Evolutionary conservation across 2,113 vertebrate species (phyloP), one percentile per base, ranked within the genome.

Genomic region (Sclerurus mexicanus): DNA sequence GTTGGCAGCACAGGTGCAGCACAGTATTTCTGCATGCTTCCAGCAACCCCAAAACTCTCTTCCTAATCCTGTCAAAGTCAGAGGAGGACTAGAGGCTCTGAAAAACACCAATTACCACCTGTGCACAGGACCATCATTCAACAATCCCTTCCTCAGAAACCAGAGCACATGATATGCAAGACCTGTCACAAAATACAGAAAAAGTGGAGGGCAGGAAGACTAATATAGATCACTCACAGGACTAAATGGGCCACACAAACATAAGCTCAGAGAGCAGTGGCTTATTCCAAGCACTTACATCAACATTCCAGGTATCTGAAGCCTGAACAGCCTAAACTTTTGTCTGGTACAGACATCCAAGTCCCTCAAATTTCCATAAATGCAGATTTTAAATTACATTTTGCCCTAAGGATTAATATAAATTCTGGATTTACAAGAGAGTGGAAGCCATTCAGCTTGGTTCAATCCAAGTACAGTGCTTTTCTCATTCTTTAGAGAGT

Each of bases 11-110:
- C 0, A 35, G 49, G 47, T 10, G 10, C 58, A 56, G 53, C 44
- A 37, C 2, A 0, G 22, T 12, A 21, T 35, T 59, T 37, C 63
- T 66, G 52, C 0, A 0, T 4, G 6, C 37, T 49, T n/a, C 50
- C 56, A 60, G 33, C 13, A 25, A 15, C 12, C 58, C 33, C 60
- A 81, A 23, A 30, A 4, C 35, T 44, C 37, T 12, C 28, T 37
- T 40, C 68, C 73, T 14, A n/a, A 27, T 8, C 52, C 46, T 60
- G 30, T 7, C 12, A 28, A n/a, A 9, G 8, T 2, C 31, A 68
- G 33, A 37, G 22, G 30, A 20, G 24, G 12, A 49, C 22, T 3
- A 40, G 28, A 5, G 35, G 9, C 62, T 58, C 50, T 37, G 20
- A 83, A 79, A 76, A 75, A 56, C 22, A 63, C 28, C 60, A 21